phyloP scores from a whole-genome alignment of 2,888 invertebrate genomes.

The Temnothorax unifasciatus region DNA sequence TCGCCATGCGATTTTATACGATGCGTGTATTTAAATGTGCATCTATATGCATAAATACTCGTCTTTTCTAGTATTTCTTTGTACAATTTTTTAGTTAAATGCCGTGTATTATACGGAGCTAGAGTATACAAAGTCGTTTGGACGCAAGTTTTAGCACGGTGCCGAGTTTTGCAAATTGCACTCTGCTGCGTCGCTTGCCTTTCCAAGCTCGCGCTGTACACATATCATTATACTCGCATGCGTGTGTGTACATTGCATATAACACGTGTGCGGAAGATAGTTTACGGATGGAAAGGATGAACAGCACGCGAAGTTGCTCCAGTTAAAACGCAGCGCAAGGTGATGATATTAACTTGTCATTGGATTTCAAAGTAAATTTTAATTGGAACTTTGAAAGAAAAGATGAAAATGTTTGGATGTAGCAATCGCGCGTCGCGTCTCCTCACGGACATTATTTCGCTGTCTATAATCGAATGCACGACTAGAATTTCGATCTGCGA shows the following conservation, averaged over 20 bases:
- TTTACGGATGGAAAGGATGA: background rate
- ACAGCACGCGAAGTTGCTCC: constrained; percentile 2
- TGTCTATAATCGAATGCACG: constrained; percentile 22
- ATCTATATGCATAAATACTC: background rate
- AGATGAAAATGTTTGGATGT: constrained; percentile 62
- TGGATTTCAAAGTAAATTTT: constrained; percentile 53
- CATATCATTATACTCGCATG: constrained; percentile 9
- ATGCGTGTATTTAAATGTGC: background rate
- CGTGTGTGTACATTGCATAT: background rate
- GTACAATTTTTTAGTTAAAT: constrained; percentile 13
- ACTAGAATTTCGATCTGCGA: constrained; percentile 52
- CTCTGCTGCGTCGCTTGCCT: constrained; percentile 16
- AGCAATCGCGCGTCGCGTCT: constrained; percentile 53
- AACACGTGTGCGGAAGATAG: background rate
- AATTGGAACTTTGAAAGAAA: constrained; percentile 38
- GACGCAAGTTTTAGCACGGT: constrained; percentile 23
- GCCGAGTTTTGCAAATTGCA: constrained; percentile 46
- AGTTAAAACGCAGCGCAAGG: background rate
- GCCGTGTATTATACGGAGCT: background rate
- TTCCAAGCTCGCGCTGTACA: constrained; percentile 12
- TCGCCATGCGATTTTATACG: background rate
- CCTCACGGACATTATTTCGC: constrained; percentile 55
- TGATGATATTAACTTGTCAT: constrained; percentile 34
- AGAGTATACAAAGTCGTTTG: constrained; percentile 2
- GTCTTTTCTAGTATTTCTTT: background rate